Conservation (phyloP, 2,113 vertebrate species). For the Petromus typicus region DNA sequence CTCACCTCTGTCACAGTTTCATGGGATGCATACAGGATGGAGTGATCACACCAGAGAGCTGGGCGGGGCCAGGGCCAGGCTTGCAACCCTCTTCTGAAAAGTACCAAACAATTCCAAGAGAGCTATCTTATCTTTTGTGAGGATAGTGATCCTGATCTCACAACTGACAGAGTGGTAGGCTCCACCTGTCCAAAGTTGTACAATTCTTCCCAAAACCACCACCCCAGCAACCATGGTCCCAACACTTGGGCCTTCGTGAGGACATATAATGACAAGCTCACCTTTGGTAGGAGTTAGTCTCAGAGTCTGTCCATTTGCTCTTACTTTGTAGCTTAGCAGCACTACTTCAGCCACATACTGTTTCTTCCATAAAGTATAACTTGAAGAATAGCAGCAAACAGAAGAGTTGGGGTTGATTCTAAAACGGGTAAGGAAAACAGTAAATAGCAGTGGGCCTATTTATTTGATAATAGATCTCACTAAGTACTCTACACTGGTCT, state of each 20-base stretch:
- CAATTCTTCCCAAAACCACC: neutral
- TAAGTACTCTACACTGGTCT: neutral
- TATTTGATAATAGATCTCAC: neutral
- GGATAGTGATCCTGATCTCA: neutral
- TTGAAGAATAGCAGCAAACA: neutral
- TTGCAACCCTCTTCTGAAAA: neutral
- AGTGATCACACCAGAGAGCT: neutral
- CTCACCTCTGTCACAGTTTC: neutral
- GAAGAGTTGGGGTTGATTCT: neutral
- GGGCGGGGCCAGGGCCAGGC: neutral
- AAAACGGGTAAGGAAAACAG: neutral
- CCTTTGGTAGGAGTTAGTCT: neutral
- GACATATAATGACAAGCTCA: neutral
- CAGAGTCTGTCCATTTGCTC: neutral
- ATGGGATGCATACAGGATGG: neutral
- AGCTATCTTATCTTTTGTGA: neutral
- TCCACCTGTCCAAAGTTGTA: neutral
- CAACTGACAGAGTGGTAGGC: neutral
- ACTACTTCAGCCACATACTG: neutral
- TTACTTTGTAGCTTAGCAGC: neutral
- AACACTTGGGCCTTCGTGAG: neutral
- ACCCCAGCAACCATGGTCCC: neutral
- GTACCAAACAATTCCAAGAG: neutral
- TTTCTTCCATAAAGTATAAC: neutral
- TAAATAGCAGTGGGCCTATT: neutral